Evolutionary conservation across 2,888 invertebrate species (phyloP).

Genomic region (Hanleya hanleyi): DNA sequence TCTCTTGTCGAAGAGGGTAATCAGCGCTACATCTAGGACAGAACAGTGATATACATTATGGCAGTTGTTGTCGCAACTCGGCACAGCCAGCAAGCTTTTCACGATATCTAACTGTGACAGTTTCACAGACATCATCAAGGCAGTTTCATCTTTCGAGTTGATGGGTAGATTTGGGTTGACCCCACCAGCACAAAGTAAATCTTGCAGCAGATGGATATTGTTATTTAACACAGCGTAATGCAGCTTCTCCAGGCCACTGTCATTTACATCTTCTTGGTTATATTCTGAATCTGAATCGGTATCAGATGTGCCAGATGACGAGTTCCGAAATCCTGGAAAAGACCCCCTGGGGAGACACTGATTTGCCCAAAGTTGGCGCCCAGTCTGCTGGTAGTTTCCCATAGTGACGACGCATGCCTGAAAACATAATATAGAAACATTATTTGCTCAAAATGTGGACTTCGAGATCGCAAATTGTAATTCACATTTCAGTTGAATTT

Average conservation of each 20-base stretch:
- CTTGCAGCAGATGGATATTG: background rate
- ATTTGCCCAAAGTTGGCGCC: background rate
- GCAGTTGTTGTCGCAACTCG: constrained; percentile 48
- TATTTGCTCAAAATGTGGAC: too few species aligned
- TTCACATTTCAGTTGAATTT: too few species aligned
- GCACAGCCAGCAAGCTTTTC: constrained; percentile 42
- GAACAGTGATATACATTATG: constrained; percentile 25
- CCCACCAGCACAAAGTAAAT: background rate
- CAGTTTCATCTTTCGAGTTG: constrained; percentile 56
- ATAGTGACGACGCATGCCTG: too few species aligned
- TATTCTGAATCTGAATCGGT: background rate
- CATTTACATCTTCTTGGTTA: background rate
- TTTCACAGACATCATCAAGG: constrained; percentile 56
- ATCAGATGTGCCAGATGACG: background rate
- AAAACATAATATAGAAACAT: too few species aligned
- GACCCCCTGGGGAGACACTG: background rate
- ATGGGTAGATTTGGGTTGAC: constrained; percentile 52
- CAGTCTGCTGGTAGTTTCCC: constrained; percentile 10
- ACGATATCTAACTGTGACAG: constrained; percentile 52
- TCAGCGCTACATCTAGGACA: constrained; percentile 56
- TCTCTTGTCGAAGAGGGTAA: constrained; percentile 58
- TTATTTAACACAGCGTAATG: background rate
- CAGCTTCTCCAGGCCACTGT: background rate
- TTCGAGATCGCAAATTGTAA: too few species aligned
- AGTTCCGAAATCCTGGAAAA: background rate